Evolutionary conservation across 1,140 invertebrate species (phyloP).

Genomic region (Lepidurus arcticus): DNA sequence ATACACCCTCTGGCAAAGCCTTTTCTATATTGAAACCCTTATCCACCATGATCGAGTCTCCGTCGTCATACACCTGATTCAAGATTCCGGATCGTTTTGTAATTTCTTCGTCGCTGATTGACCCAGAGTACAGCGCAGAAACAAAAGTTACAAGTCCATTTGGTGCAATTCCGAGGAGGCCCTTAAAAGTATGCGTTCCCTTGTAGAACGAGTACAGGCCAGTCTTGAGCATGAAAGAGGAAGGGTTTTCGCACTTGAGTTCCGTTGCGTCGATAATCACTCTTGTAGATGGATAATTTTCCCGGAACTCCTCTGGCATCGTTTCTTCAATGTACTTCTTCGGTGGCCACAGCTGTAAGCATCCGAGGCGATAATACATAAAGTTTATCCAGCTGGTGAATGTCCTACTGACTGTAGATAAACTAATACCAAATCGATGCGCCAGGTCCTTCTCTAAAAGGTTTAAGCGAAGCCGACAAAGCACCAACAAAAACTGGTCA

Average conservation of each 20-base stretch:
- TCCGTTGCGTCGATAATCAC: conserved; percentile 26
- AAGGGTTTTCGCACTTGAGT: conserved; percentile 26
- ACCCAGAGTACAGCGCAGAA: conserved; percentile 26
- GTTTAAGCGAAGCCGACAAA: conserved; percentile 28
- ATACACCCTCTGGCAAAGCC: conserved; percentile 14
- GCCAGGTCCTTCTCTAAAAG: conserved; percentile 1
- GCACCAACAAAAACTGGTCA: conserved; percentile 11
- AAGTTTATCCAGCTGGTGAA: conserved; percentile 26
- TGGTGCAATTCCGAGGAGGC: conserved; percentile 4
- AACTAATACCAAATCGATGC: conserved; percentile 20
- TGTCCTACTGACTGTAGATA: conserved; percentile 16
- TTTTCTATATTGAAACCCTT: conserved; percentile 27
- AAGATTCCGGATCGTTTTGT: not conserved
- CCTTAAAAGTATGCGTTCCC: conserved; percentile 25
- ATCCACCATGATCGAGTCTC: conserved; percentile 26
- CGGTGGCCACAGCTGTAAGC: conserved; percentile 25
- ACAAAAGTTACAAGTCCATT: conserved; percentile 22
- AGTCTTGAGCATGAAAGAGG: not conserved
- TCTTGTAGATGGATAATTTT: conserved; percentile 27
- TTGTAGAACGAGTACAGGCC: conserved; percentile 23
- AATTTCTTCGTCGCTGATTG: not conserved
- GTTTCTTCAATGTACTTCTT: conserved; percentile 25
- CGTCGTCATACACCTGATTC: conserved; percentile 22
- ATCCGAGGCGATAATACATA: conserved; percentile 25
- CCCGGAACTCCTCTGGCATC: conserved; percentile 28